These are phyloP conservation scores for Notiomystis cincta DNA, from an alignment of 2,113 vertebrate species.

Conservation along the genomic window DNA sequence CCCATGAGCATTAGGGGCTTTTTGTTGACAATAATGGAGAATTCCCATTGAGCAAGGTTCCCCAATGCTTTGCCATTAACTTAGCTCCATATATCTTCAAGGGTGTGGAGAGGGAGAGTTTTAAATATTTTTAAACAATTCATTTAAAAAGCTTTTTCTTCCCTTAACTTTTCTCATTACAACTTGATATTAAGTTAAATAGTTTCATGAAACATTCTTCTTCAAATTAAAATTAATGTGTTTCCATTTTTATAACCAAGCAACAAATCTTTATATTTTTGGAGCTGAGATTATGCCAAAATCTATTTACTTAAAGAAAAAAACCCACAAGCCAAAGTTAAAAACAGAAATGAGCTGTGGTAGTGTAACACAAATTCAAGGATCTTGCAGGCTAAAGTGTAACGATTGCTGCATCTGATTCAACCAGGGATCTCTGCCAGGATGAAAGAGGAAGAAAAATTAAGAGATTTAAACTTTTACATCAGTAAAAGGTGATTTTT, in stretches of 20 bases:
- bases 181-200: slow-evolving; percentile 3
- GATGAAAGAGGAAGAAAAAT: background rate
- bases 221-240: background rate
- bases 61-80: background rate
- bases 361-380: background rate
- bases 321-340: background rate
- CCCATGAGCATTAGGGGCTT: background rate
- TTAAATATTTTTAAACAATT: slow-evolving; percentile 33
- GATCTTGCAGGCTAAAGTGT: background rate
- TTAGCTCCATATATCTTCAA: slow-evolving; percentile 31
- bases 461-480: background rate
- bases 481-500: background rate
- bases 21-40: slow-evolving; percentile 37
- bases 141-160: background rate
- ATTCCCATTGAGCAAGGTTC: slow-evolving; percentile 6
- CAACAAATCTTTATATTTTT: slow-evolving; percentile 5
- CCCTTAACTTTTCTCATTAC: slow-evolving; percentile 3
- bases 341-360: background rate
- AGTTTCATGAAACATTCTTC: background rate
- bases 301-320: background rate
- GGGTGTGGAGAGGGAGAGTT: background rate
- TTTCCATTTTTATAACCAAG: background rate
- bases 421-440: background rate
- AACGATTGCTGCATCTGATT: background rate
- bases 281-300: background rate